phyloP scores from a whole-genome alignment of 2,888 invertebrate species.

The Slavum lentiscoides region DNA sequence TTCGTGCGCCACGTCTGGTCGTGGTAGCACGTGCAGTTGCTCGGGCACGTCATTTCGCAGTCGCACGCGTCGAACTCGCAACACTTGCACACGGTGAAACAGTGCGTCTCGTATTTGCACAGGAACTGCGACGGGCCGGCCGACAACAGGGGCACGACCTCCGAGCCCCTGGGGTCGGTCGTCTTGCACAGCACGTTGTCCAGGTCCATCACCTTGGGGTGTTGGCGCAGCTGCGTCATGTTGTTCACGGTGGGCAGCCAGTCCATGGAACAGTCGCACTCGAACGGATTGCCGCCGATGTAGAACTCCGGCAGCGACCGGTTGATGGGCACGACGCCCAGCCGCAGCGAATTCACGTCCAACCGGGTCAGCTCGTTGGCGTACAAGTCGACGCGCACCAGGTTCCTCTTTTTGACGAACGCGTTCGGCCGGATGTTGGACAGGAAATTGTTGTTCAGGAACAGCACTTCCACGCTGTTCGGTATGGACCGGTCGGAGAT shows the following conservation, averaged over 20 bases:
- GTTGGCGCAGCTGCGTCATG: constrained; percentile 76
- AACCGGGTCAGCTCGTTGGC: constrained; percentile 82
- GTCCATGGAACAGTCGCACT: constrained; percentile 94
- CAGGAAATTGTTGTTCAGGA: constrained; percentile 87
- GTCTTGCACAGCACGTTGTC: constrained; percentile 86
- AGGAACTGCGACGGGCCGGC: constrained; percentile 83
- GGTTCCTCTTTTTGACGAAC: constrained; percentile 80
- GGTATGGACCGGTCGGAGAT: constrained; percentile 83
- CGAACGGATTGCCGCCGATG: constrained; percentile 89
- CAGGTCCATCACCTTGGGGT: constrained; percentile 85
- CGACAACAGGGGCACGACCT: constrained; percentile 72
- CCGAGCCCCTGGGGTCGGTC: constrained; percentile 75
- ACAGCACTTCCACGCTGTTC: constrained; percentile 82
- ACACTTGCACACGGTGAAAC: constrained; percentile 92
- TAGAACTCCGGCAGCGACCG: constrained; percentile 84
- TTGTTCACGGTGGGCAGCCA: constrained; percentile 90
- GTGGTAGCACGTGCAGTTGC: constrained; percentile 91
- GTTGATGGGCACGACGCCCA: constrained; percentile 73
- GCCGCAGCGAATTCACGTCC: constrained; percentile 78
- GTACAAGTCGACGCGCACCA: constrained; percentile 87
- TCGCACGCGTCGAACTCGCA: constrained; percentile 96
- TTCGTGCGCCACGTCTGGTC: constrained; percentile 92
- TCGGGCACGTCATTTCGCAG: constrained; percentile 95
- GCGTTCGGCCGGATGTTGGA: constrained; percentile 80
- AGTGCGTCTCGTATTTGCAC: constrained; percentile 89